Conservation (phyloP, 2,888 invertebrate species). For the Drosophila neonasuta region DNA sequence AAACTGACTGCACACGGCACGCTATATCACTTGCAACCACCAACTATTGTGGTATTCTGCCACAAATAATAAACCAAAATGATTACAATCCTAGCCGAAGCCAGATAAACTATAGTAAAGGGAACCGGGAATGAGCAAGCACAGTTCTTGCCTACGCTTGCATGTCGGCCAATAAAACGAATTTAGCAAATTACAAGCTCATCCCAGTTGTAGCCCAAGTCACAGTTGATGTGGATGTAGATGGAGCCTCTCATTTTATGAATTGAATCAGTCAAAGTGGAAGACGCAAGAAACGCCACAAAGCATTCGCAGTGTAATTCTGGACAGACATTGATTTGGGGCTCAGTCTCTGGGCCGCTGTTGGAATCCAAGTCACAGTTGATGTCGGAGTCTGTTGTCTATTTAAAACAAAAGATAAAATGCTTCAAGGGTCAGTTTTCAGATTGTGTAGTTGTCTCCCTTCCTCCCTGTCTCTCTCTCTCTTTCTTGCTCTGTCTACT, state of each 20-base stretch:
- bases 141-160: conserved; percentile 54
- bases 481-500: conserved; percentile 6
- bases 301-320: conserved; percentile 24
- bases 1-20: conserved; percentile 29
- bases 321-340: conserved; percentile 8
- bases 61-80: conserved; percentile 76
- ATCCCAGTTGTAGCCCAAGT: conserved; percentile 45
- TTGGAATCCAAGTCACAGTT: conserved; percentile 12
- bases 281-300: conserved; percentile 7
- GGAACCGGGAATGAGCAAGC: conserved; percentile 2
- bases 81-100: conserved; percentile 64
- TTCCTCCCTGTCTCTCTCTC: conserved; percentile 3
- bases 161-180: conserved; percentile 77
- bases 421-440: conserved; percentile 70
- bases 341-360: neutral
- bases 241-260: conserved; percentile 68
- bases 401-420: conserved; percentile 64
- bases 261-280: conserved; percentile 78
- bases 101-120: neutral
- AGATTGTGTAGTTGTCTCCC: conserved; percentile 27
- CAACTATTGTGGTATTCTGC: conserved; percentile 45
- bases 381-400: conserved; percentile 29
- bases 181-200: conserved; percentile 77
- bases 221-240: conserved; percentile 18
- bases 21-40: conserved; percentile 1